phyloP scores from a whole-genome alignment of 2,113 vertebrate genomes.

The Antechinus stuartii region DNA sequence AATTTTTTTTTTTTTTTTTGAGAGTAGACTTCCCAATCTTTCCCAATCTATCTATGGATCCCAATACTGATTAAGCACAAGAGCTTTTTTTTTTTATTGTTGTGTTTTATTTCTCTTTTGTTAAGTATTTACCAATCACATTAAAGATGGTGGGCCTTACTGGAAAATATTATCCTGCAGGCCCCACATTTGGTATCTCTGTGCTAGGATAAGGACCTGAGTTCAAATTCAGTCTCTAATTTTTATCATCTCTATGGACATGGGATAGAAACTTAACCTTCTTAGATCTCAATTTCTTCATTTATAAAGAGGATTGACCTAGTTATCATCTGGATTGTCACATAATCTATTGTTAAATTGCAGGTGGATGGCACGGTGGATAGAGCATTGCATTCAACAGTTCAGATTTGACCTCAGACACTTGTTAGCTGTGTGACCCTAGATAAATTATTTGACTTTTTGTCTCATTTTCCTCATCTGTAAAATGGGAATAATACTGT shows the following conservation, averaged over 20 bases:
- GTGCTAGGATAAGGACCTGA: not conserved
- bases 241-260: not conserved
- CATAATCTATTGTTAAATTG: not conserved
- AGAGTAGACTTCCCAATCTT: not conserved
- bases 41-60: not conserved
- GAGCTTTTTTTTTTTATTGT: not conserved
- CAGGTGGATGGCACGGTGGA: not conserved
- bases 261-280: not conserved
- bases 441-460: not conserved
- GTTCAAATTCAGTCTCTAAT: not conserved
- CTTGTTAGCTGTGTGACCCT: not conserved
- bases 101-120: not conserved
- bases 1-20: not conserved
- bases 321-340: not conserved
- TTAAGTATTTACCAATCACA: not conserved
- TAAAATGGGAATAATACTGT: not conserved
- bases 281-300: not conserved
- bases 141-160: not conserved
- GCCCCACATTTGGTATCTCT: not conserved
- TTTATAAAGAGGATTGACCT: not conserved
- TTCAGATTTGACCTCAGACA: not conserved
- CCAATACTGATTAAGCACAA: not conserved
- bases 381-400: not conserved
- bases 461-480: not conserved
- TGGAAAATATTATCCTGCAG: not conserved